Base-by-base conservation (phyloP, 2,888 invertebrate genomes). In the Cosmia pyralina region DNA sequence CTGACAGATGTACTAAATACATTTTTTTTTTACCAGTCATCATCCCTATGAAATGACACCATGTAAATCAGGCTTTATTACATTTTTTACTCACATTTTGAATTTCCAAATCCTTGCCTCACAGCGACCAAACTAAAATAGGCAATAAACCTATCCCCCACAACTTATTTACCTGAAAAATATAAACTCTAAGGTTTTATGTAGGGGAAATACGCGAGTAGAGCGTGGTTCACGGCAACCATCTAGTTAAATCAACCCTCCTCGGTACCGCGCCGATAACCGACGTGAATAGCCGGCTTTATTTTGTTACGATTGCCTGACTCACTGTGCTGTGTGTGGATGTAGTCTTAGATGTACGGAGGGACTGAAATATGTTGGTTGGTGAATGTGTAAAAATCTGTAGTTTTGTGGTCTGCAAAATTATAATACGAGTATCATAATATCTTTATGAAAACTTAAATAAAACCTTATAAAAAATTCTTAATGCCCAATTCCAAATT, bases 181-280 rank as follows among this genome's bases (percentile, higher is more conserved):
- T 41, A 63, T 64, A 83, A 75, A 85, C 52, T 88, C 88, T 89
- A 62, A 77, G 86, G 57, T 63, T 75, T 79, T 83, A 81, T 84
- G 77, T 77, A 77, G 84, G 88, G 87, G 85, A 85, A 87, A 82
- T 84, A 83, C 79, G 82, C 77, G 85, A 80, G 79, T 70, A 77
- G 79, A 85, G 80, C 83, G 82, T 83, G 80, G 87, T 86, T 86
- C 85, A 83, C 83, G 81, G 87, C 79, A 82, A 83, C 87, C 88
- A 83, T 88, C 88, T 84, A 87, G 89, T 89, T 89, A 88, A 89
- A 89, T 87, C 87, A 87, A 87, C 85, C 85, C 86, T 83, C 80
- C 86, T 83, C 80, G 75, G 80, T 68, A 72, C 76, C 71, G 73
- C 81, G 79, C 73, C 86, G 85, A 87, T 88, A 88, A 86, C 85